Conservation (phyloP, 2,888 invertebrate species). For the Leptopilina syphax region DNA sequence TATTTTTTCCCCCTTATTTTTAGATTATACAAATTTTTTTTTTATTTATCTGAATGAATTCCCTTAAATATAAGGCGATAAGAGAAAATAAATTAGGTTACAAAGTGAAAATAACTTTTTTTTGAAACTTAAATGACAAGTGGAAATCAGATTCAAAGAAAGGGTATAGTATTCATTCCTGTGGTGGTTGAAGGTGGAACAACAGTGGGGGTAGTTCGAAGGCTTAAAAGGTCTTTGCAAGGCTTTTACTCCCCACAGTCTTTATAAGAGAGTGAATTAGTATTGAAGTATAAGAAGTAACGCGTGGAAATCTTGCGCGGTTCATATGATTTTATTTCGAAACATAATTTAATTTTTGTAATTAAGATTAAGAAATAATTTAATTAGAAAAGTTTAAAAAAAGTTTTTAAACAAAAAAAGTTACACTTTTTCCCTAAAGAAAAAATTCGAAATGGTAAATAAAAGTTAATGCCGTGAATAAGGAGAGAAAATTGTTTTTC, state of each 20-base stretch:
- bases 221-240: slow-evolving; percentile 73
- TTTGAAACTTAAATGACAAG: slow-evolving; percentile 32
- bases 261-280: slow-evolving; percentile 61
- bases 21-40: too few relatives aligned
- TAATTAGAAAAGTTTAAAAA: too few relatives aligned
- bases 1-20: background rate
- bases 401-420: too few relatives aligned
- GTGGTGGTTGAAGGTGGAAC: slow-evolving; percentile 51
- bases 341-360: background rate
- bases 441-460: background rate
- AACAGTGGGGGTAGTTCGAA: slow-evolving; percentile 62
- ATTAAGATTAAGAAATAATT: too few relatives aligned
- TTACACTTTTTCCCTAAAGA: too few relatives aligned
- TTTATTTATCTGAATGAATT: too few relatives aligned
- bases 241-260: slow-evolving; percentile 72
- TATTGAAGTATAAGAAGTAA: slow-evolving; percentile 47
- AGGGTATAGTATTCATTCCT: slow-evolving; percentile 42
- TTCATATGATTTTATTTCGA: slow-evolving; percentile 3
- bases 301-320: slow-evolving; percentile 25
- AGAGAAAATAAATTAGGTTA: background rate
- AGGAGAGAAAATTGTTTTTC: background rate
- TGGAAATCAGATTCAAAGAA: slow-evolving; percentile 39
- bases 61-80: background rate
- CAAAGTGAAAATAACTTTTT: background rate
- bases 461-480: background rate